Conservation (phyloP, 2,888 invertebrate genomes). For the Amblyjoppa fuscipennis region DNA sequence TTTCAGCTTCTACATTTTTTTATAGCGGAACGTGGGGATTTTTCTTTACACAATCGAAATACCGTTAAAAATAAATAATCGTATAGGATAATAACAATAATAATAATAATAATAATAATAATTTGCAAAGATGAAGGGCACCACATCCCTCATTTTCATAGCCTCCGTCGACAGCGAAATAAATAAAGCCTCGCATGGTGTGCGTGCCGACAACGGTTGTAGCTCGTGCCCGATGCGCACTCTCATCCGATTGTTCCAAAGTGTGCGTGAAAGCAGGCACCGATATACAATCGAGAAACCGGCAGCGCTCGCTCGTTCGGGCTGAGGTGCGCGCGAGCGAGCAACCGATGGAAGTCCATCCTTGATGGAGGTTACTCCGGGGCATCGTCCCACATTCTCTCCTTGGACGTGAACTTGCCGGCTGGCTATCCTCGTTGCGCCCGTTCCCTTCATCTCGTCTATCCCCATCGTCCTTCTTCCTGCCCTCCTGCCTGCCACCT, state of each 20-base stretch:
- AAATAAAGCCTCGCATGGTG: conserved; percentile 9
- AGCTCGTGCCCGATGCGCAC: conserved; percentile 21
- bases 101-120: neutral
- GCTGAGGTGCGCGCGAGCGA: conserved; percentile 39
- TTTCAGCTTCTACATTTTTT: too few species aligned
- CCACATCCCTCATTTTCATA: neutral
- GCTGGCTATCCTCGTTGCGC: conserved; percentile 78
- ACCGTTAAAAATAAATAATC: too few species aligned
- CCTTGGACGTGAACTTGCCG: conserved; percentile 81
- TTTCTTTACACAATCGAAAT: too few species aligned
- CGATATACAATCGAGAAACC: conserved; percentile 51
- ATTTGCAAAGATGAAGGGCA: neutral
- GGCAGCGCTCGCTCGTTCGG: conserved; percentile 17
- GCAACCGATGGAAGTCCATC: conserved; percentile 81
- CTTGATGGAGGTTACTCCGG: conserved; percentile 85
- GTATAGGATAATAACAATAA: neutral
- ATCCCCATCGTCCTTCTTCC: conserved; percentile 76
- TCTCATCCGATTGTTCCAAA: conserved; percentile 23
- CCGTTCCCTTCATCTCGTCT: conserved; percentile 74
- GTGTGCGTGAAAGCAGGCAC: conserved; percentile 47
- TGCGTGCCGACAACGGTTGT: conserved; percentile 44
- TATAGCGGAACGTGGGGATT: too few species aligned
- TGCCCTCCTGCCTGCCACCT: conserved; percentile 64
- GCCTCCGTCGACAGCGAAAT: conserved; percentile 10
- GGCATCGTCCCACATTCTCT: conserved; percentile 84